phyloP scores from a whole-genome alignment of 2,113 vertebrate genomes.

The Numenius arquata region DNA sequence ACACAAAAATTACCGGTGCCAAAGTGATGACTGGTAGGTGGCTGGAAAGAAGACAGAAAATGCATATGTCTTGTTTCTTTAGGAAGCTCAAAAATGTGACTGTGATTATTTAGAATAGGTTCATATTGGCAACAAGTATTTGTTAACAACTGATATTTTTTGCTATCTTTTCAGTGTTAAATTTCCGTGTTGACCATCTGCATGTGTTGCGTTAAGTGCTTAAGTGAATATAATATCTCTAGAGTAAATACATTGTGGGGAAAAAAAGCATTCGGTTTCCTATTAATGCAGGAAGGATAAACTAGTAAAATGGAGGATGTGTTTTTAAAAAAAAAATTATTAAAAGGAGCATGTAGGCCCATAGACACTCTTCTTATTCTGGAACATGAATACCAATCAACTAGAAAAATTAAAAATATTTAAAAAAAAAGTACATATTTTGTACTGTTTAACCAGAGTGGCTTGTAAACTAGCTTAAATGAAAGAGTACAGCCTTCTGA shows the following conservation, averaged over 20 bases:
- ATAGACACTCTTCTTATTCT: not conserved
- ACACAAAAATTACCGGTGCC: not conserved
- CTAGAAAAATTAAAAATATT: not conserved
- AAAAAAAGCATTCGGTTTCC: not conserved
- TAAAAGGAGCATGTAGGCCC: not conserved
- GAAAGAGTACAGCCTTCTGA: not conserved
- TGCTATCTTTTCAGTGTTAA: not conserved
- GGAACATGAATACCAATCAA: not conserved
- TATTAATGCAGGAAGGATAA: not conserved
- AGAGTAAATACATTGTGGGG: not conserved
- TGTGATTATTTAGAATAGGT: not conserved
- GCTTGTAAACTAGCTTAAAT: not conserved
- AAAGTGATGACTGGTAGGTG: not conserved
- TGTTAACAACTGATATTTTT: not conserved
- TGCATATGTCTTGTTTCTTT: not conserved
- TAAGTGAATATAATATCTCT: not conserved
- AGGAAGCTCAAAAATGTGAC: not conserved
- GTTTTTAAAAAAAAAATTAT: not conserved
- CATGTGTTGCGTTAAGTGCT: not conserved
- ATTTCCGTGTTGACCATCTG: not conserved
- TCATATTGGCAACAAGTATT: not conserved
- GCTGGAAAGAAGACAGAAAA: not conserved
- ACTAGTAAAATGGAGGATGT: not conserved
- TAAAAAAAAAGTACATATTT: not conserved
- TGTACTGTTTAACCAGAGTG: not conserved